A percentile compares a stretch with the other conserved stretches of the same genome.
These are phyloP conservation scores for Leptodirus hochenwartii DNA, from an alignment of 2,888 invertebrate genomes.

Conservation along the genomic window DNA sequence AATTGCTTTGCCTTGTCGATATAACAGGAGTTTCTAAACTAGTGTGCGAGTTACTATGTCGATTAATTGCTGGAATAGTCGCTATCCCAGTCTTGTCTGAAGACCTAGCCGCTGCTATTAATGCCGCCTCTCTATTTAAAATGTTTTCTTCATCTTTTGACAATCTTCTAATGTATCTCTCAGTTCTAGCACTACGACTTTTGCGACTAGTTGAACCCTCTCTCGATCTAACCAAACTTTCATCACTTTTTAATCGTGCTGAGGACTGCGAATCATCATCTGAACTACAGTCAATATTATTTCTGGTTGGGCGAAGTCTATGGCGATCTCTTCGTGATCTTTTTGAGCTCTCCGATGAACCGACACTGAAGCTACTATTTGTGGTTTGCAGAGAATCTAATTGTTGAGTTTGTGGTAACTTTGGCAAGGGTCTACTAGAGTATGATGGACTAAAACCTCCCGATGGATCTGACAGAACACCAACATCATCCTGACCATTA, in stretches of 20 bases:
- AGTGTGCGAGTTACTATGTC: slow-evolving; percentile 1
- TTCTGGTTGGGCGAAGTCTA: too few species aligned
- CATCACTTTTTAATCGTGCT: slow-evolving; percentile 49
- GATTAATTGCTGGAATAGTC: slow-evolving; percentile 8
- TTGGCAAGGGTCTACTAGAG: slow-evolving; percentile 16
- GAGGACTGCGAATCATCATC: slow-evolving; percentile 55
- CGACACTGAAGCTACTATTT: too few species aligned
- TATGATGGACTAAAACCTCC: slow-evolving; percentile 18
- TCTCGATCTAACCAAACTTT: slow-evolving; percentile 33
- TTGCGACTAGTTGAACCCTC: slow-evolving; percentile 40
- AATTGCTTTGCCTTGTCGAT: slow-evolving; percentile 4
- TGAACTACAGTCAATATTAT: slow-evolving; percentile 41
- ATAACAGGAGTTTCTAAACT: background rate
- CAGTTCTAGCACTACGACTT: slow-evolving; percentile 58
- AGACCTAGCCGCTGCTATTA: slow-evolving; percentile 11
- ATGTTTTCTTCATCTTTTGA: slow-evolving; percentile 49
- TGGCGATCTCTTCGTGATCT: slow-evolving; percentile 9
- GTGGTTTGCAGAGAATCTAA: too few species aligned
- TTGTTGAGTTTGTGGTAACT: slow-evolving; percentile 12
- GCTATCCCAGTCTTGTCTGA: slow-evolving; percentile 14
- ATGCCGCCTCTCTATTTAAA: slow-evolving; percentile 29
- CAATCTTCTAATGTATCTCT: slow-evolving; percentile 58
- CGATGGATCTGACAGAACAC: slow-evolving; percentile 39
- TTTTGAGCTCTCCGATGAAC: too few species aligned
- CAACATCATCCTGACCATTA: slow-evolving; percentile 27